Evolutionary conservation across 1,140 invertebrate species (phyloP), one percentile per base, ranked within the genome.

Genomic region (Anadara kagoshimensis): DNA sequence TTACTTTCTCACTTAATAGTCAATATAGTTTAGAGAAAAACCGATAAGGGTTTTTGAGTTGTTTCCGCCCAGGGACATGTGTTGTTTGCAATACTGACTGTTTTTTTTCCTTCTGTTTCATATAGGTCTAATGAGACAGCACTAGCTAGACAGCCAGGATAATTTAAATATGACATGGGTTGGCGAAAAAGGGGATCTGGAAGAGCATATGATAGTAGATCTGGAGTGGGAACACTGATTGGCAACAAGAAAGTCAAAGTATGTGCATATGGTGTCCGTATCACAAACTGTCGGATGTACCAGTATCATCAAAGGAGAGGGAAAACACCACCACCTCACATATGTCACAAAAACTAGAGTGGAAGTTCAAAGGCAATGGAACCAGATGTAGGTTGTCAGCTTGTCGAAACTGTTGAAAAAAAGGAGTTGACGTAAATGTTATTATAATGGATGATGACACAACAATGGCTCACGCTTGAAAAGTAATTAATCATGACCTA

Each of bases 131-230:
- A n/a, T n/a, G n/a, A n/a, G n/a, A n/a, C n/a, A n/a, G n/a, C n/a
- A n/a, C n/a, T n/a, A n/a, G n/a, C n/a, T n/a, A n/a, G n/a, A n/a
- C n/a, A n/a, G n/a, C n/a, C n/a, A n/a, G n/a, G n/a, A n/a, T n/a
- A 57, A 36, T 24, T 26, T 26, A 57, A 57, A 26, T 57, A 57
- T 57, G 56, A 57, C 20, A 57, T 57, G 56, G 26, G 56, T 29
- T 57, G 56, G 56, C 56, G 36, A 36, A 57, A 57, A 36, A 1
- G 56, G 10, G 56, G 56, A 3, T 57, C 12, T 8, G 56, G 56
- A 29, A 57, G 56, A 57, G 26, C 56, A 0, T 57, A 57, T 16
- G 36, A 57, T 57, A 57, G 56, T 57, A 24, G 24, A 16, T 57
- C 56, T 16, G 56, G 56, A 1, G 24, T 57, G 14, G 56, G 26